phyloP scores from a whole-genome alignment of 1,140 invertebrate species.

The Cyrtorhinus lividipennis region DNA sequence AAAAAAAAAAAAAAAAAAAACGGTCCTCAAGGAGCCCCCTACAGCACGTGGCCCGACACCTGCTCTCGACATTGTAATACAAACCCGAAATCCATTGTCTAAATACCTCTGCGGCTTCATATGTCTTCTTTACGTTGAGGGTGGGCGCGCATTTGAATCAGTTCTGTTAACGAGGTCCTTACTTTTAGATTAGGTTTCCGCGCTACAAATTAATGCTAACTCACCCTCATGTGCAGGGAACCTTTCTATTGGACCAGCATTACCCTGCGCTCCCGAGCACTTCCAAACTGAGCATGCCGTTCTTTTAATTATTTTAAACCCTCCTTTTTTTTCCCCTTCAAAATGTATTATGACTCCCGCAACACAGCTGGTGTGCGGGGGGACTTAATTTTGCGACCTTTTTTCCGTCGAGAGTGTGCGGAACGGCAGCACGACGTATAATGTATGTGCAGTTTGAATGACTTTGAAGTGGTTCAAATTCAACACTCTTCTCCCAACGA shows the following conservation, averaged over 20 bases:
- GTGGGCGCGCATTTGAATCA: constrained; percentile 1
- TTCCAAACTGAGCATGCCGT: too few relatives aligned
- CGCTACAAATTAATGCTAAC: constrained; percentile 8
- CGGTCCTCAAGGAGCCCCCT: neutral
- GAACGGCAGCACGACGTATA: too few relatives aligned
- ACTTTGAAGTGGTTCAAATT: too few relatives aligned
- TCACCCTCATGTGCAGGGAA: neutral
- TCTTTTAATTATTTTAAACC: too few relatives aligned
- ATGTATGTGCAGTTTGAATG: too few relatives aligned
- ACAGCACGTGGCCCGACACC: neutral
- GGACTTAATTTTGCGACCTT: too few relatives aligned
- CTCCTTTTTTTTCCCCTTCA: too few relatives aligned
- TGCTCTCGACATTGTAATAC: neutral
- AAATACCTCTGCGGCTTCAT: neutral
- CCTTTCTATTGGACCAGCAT: neutral
- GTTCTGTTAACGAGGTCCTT: constrained; percentile 7
- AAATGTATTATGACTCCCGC: too few relatives aligned
- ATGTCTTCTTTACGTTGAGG: neutral
- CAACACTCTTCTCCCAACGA: too few relatives aligned
- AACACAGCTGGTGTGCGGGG: too few relatives aligned
- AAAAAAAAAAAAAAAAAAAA: neutral
- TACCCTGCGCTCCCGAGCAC: neutral
- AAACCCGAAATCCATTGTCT: neutral
- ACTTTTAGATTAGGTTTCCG: neutral
- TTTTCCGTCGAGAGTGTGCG: too few relatives aligned